Conservation (phyloP, 2,888 invertebrate species). For the Dione vanillae region DNA sequence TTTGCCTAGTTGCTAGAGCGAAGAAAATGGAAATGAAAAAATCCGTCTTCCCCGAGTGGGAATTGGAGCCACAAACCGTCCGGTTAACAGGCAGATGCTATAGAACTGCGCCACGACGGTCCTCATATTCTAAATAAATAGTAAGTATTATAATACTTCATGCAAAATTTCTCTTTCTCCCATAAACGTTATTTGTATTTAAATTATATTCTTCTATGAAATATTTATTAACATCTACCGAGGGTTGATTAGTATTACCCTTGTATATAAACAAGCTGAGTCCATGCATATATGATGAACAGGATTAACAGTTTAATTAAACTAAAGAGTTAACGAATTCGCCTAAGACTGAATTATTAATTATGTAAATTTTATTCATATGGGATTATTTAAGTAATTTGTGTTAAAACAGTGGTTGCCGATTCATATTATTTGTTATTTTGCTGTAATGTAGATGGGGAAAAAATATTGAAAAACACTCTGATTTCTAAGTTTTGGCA, state of each 20-base stretch:
- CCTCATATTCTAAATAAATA: too few relatives aligned
- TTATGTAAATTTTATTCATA: constrained; percentile 23
- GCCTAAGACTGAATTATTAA: constrained; percentile 8
- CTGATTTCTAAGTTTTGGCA: too few relatives aligned
- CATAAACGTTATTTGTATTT: not conserved
- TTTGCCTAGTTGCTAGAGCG: too few relatives aligned
- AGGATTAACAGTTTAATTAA: constrained; percentile 38
- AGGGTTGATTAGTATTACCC: constrained; percentile 32
- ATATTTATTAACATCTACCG: constrained; percentile 24
- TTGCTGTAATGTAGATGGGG: too few relatives aligned
- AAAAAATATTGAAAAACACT: too few relatives aligned
- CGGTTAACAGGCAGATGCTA: too few relatives aligned
- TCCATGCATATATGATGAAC: constrained; percentile 38
- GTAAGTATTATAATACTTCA: too few relatives aligned
- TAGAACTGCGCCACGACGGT: too few relatives aligned
- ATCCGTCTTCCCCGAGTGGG: too few relatives aligned
- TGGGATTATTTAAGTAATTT: not conserved
- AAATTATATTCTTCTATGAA: constrained; percentile 26
- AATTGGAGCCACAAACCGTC: too few relatives aligned
- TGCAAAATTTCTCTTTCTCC: not conserved
- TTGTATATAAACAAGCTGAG: constrained; percentile 26
- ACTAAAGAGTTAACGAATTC: constrained; percentile 29
- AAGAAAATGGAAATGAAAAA: too few relatives aligned
- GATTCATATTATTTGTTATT: not conserved
- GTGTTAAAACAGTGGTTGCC: not conserved